A percentile compares a stretch with the other conserved stretches of the same genome.
Conservation (phyloP, 2,797 vertebrate species). For the Neosilurus hyrtlii region DNA sequence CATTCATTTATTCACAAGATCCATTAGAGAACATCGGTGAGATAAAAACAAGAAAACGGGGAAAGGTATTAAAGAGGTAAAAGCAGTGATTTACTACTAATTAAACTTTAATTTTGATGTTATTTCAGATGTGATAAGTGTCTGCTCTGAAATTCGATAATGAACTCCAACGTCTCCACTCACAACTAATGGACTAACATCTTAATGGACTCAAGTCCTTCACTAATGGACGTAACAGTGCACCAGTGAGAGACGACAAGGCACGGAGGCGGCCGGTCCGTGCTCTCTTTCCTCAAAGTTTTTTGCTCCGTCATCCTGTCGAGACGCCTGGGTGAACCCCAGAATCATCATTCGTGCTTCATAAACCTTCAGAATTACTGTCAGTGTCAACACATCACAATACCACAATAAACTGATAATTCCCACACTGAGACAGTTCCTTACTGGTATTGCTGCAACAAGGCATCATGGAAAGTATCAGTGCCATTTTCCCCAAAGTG, state of each 20-base stretch:
- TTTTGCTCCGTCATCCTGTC: neutral
- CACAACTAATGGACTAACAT: conserved; percentile 39
- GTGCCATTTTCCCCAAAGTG: neutral
- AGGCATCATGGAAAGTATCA: conserved; percentile 35
- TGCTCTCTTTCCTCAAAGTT: neutral
- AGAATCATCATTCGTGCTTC: conserved; percentile 18
- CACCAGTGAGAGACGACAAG: neutral
- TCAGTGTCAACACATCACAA: conserved; percentile 19
- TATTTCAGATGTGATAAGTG: conserved; percentile 41
- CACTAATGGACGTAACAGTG: conserved; percentile 30
- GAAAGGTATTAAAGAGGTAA: neutral
- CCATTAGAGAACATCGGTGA: neutral
- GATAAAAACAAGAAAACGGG: conserved; percentile 8
- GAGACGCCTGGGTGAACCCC: neutral
- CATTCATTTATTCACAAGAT: no score
- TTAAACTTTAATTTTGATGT: conserved; percentile 48
- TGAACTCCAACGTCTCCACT: conserved; percentile 10
- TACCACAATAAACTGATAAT: conserved; percentile 28
- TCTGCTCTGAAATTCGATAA: conserved; percentile 44
- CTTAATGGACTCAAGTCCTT: conserved; percentile 30
- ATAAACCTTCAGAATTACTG: conserved; percentile 11
- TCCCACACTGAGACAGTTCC: conserved; percentile 19
- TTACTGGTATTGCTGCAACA: conserved; percentile 32
- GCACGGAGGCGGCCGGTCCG: neutral
- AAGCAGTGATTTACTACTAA: conserved; percentile 19